Percentiles rank a stretch among this genome's conserved stretches.
Conservation (phyloP, 2,888 invertebrate genomes). For the Parnassius glacialis region DNA sequence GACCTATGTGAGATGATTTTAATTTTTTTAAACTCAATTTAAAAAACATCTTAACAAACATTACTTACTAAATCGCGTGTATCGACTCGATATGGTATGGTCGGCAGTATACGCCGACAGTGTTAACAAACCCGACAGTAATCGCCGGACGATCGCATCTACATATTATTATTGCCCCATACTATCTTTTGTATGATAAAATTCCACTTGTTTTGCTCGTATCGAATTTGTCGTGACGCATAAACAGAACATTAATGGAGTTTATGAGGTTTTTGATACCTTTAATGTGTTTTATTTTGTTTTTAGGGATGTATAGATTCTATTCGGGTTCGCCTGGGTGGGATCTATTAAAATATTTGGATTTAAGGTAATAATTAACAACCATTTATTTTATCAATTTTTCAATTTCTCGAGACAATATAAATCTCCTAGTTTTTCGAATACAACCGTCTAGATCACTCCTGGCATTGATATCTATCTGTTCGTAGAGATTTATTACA, state of each 20-base stretch:
- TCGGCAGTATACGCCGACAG: neutral
- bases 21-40: too few relatives aligned
- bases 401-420: too few relatives aligned
- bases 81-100: neutral
- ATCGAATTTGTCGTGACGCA: constrained; percentile 22
- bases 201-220: constrained; percentile 26
- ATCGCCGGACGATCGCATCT: constrained; percentile 34
- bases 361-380: too few relatives aligned
- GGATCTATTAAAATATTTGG: too few relatives aligned
- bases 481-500: too few relatives aligned
- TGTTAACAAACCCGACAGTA: constrained; percentile 36
- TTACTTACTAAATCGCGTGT: neutral
- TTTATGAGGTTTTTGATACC: constrained; percentile 22
- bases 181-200: constrained; percentile 41
- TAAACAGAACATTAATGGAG: constrained; percentile 8
- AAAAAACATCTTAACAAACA: neutral
- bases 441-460: too few relatives aligned
- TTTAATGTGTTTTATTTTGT: constrained; percentile 10
- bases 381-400: too few relatives aligned
- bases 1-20: too few relatives aligned
- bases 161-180: constrained; percentile 34
- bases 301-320: neutral
- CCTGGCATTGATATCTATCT: too few relatives aligned
- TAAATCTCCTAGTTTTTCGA: too few relatives aligned
- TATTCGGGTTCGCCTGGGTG: neutral